Percentiles rank a stretch among this genome's conserved stretches.
These are phyloP conservation scores for Aphidius gifuensis DNA, from an alignment of 1,140 invertebrate genomes.

Conservation along the genomic window DNA sequence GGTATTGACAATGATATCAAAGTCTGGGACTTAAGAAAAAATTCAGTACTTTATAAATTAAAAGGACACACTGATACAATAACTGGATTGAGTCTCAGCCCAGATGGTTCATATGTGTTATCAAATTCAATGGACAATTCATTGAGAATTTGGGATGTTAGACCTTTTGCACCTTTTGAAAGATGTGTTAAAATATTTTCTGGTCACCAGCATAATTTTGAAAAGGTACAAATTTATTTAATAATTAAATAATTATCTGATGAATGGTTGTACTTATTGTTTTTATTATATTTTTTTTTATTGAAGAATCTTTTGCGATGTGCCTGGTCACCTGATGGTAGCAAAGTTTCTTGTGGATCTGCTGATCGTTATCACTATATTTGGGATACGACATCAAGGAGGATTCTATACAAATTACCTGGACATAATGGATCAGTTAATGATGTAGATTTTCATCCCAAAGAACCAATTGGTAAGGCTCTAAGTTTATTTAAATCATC, in stretches of 20 bases:
- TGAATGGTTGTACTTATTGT: constrained; percentile 17
- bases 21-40: constrained; percentile 96
- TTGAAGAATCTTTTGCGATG: constrained; percentile 69
- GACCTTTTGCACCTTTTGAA: constrained; percentile 81
- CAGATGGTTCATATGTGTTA: constrained; percentile 91
- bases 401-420: constrained; percentile 94
- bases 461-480: constrained; percentile 81
- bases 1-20: constrained; percentile 98
- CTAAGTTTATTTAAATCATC: constrained; percentile 1
- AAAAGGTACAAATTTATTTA: constrained; percentile 73
- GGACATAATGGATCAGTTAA: constrained; percentile 98
- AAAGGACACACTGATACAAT: constrained; percentile 90
- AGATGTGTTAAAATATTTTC: constrained; percentile 89
- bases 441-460: constrained; percentile 93
- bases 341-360: constrained; percentile 81
- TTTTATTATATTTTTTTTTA: constrained; percentile 18
- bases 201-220: constrained; percentile 97
- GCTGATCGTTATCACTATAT: constrained; percentile 94
- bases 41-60: constrained; percentile 81
- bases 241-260: constrained; percentile 16
- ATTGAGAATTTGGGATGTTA: constrained; percentile 76
- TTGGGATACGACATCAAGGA: constrained; percentile 90
- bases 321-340: constrained; percentile 79
- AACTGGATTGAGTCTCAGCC: constrained; percentile 87
- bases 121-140: constrained; percentile 98